phyloP scores from a whole-genome alignment of 1,140 invertebrate genomes.

The Micrasema longulum region DNA sequence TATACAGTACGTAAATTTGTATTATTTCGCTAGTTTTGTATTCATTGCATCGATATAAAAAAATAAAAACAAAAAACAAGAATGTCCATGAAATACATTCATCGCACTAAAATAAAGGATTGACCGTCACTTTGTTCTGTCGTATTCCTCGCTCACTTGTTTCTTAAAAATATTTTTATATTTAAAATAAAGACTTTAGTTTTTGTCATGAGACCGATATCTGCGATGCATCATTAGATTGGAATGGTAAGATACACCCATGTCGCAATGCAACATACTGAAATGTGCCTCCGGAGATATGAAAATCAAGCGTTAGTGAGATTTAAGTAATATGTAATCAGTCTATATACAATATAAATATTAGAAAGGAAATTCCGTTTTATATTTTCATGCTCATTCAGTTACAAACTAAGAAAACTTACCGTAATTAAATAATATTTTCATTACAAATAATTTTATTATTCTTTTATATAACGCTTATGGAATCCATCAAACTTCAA shows the following conservation, averaged over 20 bases:
- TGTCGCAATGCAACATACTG: too few relatives aligned
- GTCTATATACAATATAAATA: conserved; percentile 31
- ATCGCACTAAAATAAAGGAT: neutral
- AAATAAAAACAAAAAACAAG: conserved; percentile 17
- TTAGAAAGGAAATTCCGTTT: conserved; percentile 5
- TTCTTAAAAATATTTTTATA: conserved; percentile 15
- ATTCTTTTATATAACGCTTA: too few relatives aligned
- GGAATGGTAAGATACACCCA: conserved; percentile 21
- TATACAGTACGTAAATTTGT: conserved; percentile 38
- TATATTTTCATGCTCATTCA: neutral
- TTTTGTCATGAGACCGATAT: conserved; percentile 7
- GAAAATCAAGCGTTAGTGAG: neutral
- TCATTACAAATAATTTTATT: conserved; percentile 12
- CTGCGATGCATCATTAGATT: conserved; percentile 1
- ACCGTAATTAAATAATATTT: conserved; percentile 6
- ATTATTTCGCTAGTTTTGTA: conserved; percentile 34
- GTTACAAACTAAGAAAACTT: conserved; percentile 18
- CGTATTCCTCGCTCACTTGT: neutral
- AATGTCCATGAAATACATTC: conserved; percentile 17
- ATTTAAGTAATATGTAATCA: conserved; percentile 31
- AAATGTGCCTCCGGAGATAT: neutral
- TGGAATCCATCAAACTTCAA: too few relatives aligned
- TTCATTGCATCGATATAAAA: conserved; percentile 19
- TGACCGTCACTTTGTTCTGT: conserved; percentile 1
- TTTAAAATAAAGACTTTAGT: too few relatives aligned